Percentiles rank a stretch among this genome's conserved stretches.
Evolutionary conservation across 1,140 invertebrate genomes (phyloP).

Genomic region (Lucilia sericata): DNA sequence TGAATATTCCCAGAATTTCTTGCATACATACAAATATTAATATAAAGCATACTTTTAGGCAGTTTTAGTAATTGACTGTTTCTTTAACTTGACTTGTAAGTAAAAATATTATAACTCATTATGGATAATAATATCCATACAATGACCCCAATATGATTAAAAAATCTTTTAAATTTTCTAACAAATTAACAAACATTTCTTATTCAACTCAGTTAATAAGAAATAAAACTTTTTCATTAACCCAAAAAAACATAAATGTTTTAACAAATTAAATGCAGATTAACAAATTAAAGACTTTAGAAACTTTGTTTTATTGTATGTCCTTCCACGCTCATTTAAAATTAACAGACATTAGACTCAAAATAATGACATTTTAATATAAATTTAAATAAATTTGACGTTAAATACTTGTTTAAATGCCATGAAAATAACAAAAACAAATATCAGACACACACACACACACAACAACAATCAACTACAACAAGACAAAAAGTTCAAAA

Average conservation of each 20-base stretch:
- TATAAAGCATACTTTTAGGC: too few species aligned
- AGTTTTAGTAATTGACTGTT: too few species aligned
- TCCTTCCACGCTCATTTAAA: neutral
- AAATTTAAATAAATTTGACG: neutral
- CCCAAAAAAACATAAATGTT: neutral
- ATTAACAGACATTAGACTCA: neutral
- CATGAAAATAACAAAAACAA: neutral
- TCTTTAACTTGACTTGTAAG: too few species aligned
- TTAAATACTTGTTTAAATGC: neutral
- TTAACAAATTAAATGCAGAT: neutral
- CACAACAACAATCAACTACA: neutral
- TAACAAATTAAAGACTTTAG: conserved; percentile 14
- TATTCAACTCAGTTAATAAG: too few species aligned
- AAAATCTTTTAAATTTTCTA: too few species aligned
- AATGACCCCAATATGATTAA: too few species aligned
- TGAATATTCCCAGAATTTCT: too few species aligned
- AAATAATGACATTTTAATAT: neutral
- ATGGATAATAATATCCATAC: too few species aligned
- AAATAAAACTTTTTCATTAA: neutral
- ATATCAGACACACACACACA: neutral
- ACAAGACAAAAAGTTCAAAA: neutral
- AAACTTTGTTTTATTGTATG: neutral
- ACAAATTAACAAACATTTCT: too few species aligned
- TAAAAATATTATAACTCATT: too few species aligned
- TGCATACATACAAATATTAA: too few species aligned